Evolutionary conservation across 2,888 invertebrate genomes (phyloP).

Genomic region (Lingula anatina): DNA sequence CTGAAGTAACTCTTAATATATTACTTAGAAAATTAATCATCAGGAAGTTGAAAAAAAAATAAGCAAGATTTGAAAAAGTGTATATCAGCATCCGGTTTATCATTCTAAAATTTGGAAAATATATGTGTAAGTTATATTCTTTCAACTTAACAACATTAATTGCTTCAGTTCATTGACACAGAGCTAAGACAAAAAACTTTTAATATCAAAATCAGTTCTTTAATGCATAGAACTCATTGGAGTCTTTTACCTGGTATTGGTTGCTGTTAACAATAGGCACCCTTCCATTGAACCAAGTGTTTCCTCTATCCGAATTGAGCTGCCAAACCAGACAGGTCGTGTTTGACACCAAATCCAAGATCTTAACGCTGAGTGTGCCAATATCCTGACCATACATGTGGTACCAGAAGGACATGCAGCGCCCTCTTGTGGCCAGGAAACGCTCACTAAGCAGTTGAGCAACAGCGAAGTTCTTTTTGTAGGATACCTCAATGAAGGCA

Average conservation of each 20-base stretch:
- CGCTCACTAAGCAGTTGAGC: slow-evolving; percentile 21
- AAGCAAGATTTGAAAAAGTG: too few relatives aligned
- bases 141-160: too few relatives aligned
- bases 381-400: slow-evolving; percentile 36
- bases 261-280: slow-evolving; percentile 14
- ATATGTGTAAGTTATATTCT: too few relatives aligned
- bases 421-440: slow-evolving; percentile 11
- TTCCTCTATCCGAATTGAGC: slow-evolving; percentile 23
- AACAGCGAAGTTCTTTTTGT: slow-evolving; percentile 16
- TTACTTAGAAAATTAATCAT: too few relatives aligned
- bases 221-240: too few relatives aligned
- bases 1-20: too few relatives aligned
- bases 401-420: slow-evolving; percentile 38
- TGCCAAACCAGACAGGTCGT: slow-evolving; percentile 23
- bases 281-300: slow-evolving; percentile 27
- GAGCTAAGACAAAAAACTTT: too few relatives aligned
- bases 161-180: too few relatives aligned
- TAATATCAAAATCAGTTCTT: too few relatives aligned
- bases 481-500: slow-evolving; percentile 29
- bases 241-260: slow-evolving; percentile 5
- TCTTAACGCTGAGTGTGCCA: slow-evolving; percentile 30
- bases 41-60: too few relatives aligned
- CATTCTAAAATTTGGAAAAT: too few relatives aligned
- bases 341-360: slow-evolving; percentile 15
- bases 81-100: too few relatives aligned